Percentiles rank a stretch among this genome's conserved stretches.
Evolutionary conservation across 2,888 invertebrate genomes (phyloP).

Genomic region (Dichetophora obliterata): DNA sequence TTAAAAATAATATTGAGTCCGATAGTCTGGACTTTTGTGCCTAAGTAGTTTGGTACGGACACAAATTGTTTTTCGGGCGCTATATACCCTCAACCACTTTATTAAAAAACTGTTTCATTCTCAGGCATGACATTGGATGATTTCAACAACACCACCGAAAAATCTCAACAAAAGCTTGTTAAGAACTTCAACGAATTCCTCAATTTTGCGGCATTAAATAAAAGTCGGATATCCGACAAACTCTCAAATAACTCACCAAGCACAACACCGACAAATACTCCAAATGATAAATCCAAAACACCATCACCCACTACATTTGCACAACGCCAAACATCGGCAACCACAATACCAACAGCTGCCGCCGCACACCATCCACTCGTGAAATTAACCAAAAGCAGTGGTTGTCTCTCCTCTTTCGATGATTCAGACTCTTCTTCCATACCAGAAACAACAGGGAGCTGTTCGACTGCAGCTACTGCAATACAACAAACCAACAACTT

Average conservation of each 20-base stretch:
- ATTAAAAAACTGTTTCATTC: background rate
- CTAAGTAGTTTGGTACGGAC: no score
- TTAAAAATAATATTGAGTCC: no score
- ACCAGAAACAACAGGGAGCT: conserved; percentile 66
- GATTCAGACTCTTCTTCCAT: conserved; percentile 71
- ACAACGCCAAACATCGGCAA: conserved; percentile 34
- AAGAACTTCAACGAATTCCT: conserved; percentile 89
- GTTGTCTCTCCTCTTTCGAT: conserved; percentile 60
- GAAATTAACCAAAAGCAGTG: conserved; percentile 69
- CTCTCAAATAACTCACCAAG: conserved; percentile 45
- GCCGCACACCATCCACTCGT: conserved; percentile 66
- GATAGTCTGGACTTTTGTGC: no score
- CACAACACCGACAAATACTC: conserved; percentile 31
- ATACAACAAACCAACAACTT: conserved; percentile 62
- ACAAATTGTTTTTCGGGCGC: no score
- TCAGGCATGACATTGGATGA: conserved; percentile 55
- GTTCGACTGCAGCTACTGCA: conserved; percentile 63
- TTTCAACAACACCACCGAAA: conserved; percentile 51
- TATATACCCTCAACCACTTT: background rate
- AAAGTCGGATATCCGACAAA: conserved; percentile 72
- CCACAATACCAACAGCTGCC: conserved; percentile 25
- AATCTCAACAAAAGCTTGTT: conserved; percentile 72
- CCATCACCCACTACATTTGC: conserved; percentile 54
- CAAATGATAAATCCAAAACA: conserved; percentile 46
- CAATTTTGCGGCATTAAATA: conserved; percentile 80